Evolutionary conservation across 2,113 vertebrate genomes (phyloP), one percentile per base, ranked within the genome.

Genomic region (Salvelinus alpinus): DNA sequence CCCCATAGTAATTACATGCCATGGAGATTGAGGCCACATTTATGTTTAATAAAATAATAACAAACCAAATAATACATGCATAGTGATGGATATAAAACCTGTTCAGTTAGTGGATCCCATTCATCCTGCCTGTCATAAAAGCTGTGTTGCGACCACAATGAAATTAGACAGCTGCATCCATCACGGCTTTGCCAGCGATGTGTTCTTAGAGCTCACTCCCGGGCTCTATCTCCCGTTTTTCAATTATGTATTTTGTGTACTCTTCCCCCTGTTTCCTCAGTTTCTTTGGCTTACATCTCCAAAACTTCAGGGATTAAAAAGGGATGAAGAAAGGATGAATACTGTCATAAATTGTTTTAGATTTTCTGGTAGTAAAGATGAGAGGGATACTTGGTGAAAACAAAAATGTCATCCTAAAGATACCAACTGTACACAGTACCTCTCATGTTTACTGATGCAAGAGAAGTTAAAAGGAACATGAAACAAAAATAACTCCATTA

Each of bases 81-180:
- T 67, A 60, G 62, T 20, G 7, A 73, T 71, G 64, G 75, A 85
- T 78, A 85, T 88, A 71, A 85, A 84, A 85, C 48, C 66, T 73
- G 79, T 81, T 86, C 74, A 57, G 72, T 83, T 77, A 68, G 70
- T 71, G 77, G 24, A 72, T 80, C 76, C 86, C 77, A 72, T 92
- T 88, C 81, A 87, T 89, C 72, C 76, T 84, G 76, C 62, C 76
- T 85, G 88, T 85, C 84, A 87, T 82, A 76, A 83, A 83, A 71
- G 64, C 76, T 80, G 72, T 76, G 82, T 76, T 82, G 82, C 64
- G 62, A 85, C 29, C 82, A 81, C 86, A 82, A 66, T 74, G 82
- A 90, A 82, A 84, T 69, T 70, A 78, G 85, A 85, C 81, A 79
- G 79, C 77, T 71, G 77, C 88, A 92, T 92, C 86, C 82, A 86